Evolutionary conservation across 64 coral and sea anemone genomes (phyloP), one percentile per base, ranked within the genome.

Genomic region (Montipora sp.): DNA sequence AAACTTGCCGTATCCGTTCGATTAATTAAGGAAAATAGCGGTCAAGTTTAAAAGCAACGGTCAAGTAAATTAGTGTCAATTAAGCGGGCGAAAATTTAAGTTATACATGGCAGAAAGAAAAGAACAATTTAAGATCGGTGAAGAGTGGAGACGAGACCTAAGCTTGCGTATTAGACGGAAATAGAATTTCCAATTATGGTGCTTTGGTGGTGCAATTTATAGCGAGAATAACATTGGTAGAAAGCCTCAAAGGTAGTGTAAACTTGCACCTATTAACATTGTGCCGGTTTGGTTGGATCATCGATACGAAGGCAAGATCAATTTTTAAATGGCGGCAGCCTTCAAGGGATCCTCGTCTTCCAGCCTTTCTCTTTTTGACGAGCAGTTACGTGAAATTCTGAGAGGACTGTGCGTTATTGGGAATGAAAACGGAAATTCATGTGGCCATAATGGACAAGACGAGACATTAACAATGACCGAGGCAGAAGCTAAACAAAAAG

Each of bases 121-220:
- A 0, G 53, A 57, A 6, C 53, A 57, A 6, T 1, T 57, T 57
- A 57, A 57, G 6, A 11, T 57, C 36, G 11, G 6, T 57, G 53
- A 11, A 57, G 11, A 57, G 53, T 8, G 11, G 53, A 57, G 53
- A 57, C 53, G 1, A 6, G 53, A 57, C 7, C 11, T 57, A 8
- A 57, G 7, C 53, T 57, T 57, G 0, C 53, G 53, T 57, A 57
- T 57, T 57, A 6, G 53, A 57, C 53, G 11, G 11, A 57, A 57
- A 57, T 57, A 57, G 53, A 57, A 8, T 57, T 57, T 57, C 53
- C 11, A 6, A 57, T 57, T 8, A 36, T 36, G 6, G 53, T 57
- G 6, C 11, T 12, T 77, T 47, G 43, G 43, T 84, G 81, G 81
- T 84, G 81, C 81, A 84, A 84, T 84, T 19, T 3, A 45, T 20